Conservation (phyloP, 2,888 invertebrate species). For the Dasypolia templi region DNA sequence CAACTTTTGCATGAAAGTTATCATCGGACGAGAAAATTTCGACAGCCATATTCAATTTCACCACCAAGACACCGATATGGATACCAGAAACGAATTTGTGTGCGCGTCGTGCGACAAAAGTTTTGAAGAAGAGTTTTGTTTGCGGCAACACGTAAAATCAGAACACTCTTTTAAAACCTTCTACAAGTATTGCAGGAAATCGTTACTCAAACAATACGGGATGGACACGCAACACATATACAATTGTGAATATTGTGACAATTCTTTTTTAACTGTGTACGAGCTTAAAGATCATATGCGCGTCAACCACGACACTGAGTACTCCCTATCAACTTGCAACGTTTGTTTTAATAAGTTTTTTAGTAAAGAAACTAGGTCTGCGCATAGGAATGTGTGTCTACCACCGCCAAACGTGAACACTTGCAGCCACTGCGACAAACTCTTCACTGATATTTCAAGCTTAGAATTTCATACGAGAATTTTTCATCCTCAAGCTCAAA, state of each 20-base stretch:
- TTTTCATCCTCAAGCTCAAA: constrained; percentile 83
- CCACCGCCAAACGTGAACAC: constrained; percentile 78
- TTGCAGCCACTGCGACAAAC: constrained; percentile 81
- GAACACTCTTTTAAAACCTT: constrained; percentile 81
- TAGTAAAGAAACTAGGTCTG: constrained; percentile 75
- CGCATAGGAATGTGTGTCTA: constrained; percentile 79
- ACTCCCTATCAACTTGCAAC: constrained; percentile 79
- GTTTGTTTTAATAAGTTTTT: constrained; percentile 84
- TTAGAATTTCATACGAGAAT: constrained; percentile 81
- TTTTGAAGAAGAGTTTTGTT: constrained; percentile 73
- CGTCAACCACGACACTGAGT: constrained; percentile 77
- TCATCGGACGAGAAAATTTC: constrained; percentile 68
- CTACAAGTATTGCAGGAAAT: constrained; percentile 80
- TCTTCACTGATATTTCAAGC: constrained; percentile 83
- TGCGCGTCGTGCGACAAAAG: constrained; percentile 75
- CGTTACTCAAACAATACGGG: constrained; percentile 69
- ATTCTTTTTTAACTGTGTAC: constrained; percentile 73
- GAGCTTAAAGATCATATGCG: constrained; percentile 82
- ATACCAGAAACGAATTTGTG: constrained; percentile 42
- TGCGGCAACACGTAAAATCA: constrained; percentile 79
- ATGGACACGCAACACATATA: constrained; percentile 62
- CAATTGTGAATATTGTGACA: constrained; percentile 80
- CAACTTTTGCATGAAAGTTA: constrained; percentile 65
- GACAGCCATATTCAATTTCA: constrained; percentile 68
- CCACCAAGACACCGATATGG: constrained; percentile 45